These are phyloP conservation scores for Pungitius pungitius DNA, from an alignment of 2,113 vertebrate species.

Conservation along the genomic window DNA sequence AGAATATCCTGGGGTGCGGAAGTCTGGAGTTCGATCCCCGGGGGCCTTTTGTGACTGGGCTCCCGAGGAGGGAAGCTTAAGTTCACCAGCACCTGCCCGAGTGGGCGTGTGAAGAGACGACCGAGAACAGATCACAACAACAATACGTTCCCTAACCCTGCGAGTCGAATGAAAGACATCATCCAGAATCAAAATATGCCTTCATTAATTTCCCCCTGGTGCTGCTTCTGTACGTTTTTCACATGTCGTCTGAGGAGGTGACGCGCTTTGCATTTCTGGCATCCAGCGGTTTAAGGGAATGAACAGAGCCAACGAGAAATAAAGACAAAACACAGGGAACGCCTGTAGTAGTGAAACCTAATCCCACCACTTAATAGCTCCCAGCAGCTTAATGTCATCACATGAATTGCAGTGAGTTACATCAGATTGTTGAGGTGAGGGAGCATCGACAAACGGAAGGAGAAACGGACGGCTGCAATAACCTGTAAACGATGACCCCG, in stretches of 20 bases:
- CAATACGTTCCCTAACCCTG: conserved; percentile 45
- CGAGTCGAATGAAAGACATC: conserved; percentile 22
- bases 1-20: conserved; percentile 47
- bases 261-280: neutral
- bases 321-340: neutral
- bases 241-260: neutral
- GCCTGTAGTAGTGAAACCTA: neutral
- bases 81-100: conserved; percentile 70
- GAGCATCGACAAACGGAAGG: no score
- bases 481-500: conserved; percentile 43
- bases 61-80: conserved; percentile 46
- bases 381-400: neutral
- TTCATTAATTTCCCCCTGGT: no score
- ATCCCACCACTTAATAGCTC: neutral
- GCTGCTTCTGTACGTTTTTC: no score
- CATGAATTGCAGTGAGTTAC: conserved; percentile 27
- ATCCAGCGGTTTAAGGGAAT: neutral
- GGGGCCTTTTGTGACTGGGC: conserved; percentile 1
- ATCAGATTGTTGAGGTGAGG: conserved; percentile 30
- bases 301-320: neutral
- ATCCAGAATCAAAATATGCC: neutral
- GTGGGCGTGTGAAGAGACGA: conserved; percentile 72
- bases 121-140: conserved; percentile 53
- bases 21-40: conserved; percentile 27
- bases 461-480: conserved; percentile 66